phyloP scores from a whole-genome alignment of 2,888 invertebrate species.

The Athrips mouffetella region DNA sequence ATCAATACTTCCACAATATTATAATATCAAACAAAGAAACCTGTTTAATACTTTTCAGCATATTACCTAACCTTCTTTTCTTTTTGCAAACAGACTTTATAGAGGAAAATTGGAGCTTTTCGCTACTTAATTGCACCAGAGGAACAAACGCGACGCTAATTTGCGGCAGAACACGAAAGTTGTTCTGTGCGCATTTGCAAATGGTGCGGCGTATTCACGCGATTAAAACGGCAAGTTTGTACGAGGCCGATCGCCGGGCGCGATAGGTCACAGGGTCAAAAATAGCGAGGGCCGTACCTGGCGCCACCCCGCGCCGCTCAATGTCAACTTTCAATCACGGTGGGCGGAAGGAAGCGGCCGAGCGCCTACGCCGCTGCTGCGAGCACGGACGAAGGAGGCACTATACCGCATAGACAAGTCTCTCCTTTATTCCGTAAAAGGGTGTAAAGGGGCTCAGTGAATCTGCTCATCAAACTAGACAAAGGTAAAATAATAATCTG shows the following conservation, averaged over 20 bases:
- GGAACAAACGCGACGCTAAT: slow-evolving; percentile 48
- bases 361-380: slow-evolving; percentile 51
- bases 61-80: slow-evolving; percentile 11
- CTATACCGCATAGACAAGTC: too few relatives aligned
- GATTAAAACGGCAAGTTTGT: slow-evolving; percentile 68
- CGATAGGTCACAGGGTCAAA: slow-evolving; percentile 75
- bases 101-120: slow-evolving; percentile 32
- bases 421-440: too few relatives aligned
- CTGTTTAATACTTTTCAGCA: background rate
- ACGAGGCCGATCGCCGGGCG: slow-evolving; percentile 70
- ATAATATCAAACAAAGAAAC: background rate
- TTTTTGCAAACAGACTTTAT: slow-evolving; percentile 18
- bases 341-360: slow-evolving; percentile 65
- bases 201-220: slow-evolving; percentile 64
- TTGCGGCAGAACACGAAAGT: slow-evolving; percentile 50
- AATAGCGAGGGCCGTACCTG: slow-evolving; percentile 73
- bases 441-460: too few relatives aligned
- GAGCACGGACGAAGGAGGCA: slow-evolving; percentile 30
- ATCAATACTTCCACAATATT: background rate
- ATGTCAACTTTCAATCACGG: slow-evolving; percentile 75
- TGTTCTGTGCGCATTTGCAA: slow-evolving; percentile 60
- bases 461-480: too few relatives aligned
- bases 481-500: too few relatives aligned
- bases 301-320: slow-evolving; percentile 65
- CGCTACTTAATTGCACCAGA: slow-evolving; percentile 41